Percentiles rank a stretch among this genome's conserved stretches.
These are phyloP conservation scores for Augochlorella aurata DNA, from an alignment of 2,888 invertebrate species.

Conservation along the genomic window DNA sequence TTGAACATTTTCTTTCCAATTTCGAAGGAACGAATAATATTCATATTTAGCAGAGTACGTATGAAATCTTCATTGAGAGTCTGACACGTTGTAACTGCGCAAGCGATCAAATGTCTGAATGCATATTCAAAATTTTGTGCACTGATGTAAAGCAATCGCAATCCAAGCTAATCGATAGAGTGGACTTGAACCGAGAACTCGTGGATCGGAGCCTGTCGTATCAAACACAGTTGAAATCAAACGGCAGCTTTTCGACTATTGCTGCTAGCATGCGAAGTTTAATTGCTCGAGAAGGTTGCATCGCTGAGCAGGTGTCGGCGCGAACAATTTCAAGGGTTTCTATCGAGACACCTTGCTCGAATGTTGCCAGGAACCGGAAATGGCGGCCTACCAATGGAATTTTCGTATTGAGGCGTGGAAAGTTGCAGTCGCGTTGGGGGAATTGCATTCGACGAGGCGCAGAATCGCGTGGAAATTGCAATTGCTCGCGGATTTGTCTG, in stretches of 20 bases:
- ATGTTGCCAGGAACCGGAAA: background rate
- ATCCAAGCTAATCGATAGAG: no score
- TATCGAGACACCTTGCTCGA: background rate
- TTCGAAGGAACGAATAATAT: no score
- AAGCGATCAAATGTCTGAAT: no score
- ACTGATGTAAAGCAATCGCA: no score
- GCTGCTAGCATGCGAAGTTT: background rate
- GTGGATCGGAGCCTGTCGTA: no score
- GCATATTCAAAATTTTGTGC: no score
- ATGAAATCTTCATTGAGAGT: no score
- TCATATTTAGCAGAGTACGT: no score
- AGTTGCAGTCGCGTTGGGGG: conserved; percentile 10
- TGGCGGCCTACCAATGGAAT: background rate
- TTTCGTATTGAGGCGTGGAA: conserved; percentile 10
- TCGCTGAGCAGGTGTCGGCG: no score
- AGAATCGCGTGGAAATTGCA: conserved; percentile 41
- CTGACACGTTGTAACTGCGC: no score
- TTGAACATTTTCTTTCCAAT: no score
- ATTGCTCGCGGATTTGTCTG: conserved; percentile 30
- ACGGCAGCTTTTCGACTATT: background rate
- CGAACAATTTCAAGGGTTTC: background rate
- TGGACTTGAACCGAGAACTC: no score
- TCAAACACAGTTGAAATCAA: background rate
- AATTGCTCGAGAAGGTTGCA: background rate
- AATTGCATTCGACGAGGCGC: conserved; percentile 37